Conservation (phyloP, 2,888 invertebrate genomes). For the Euproctis similis region DNA sequence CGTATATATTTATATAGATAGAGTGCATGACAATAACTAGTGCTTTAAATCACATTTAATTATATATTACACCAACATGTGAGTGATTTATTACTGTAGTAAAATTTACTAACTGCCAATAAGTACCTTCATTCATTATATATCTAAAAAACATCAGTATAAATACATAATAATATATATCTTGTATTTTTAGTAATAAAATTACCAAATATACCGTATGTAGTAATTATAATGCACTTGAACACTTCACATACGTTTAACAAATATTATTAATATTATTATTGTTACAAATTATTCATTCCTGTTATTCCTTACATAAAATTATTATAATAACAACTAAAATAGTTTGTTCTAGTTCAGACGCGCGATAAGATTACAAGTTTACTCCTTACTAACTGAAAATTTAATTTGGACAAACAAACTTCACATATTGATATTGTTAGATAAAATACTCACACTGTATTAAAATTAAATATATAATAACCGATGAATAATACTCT, state of each 20-base stretch:
- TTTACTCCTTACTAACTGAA: no score
- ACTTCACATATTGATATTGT: no score
- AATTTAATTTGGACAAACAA: no score
- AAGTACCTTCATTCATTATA: no score
- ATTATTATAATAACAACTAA: no score
- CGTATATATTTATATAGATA: conserved; percentile 20
- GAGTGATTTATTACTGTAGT: conserved; percentile 18
- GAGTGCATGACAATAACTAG: conserved; percentile 74
- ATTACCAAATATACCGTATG: conserved; percentile 16
- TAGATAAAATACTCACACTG: no score
- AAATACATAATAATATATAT: conserved; percentile 11
- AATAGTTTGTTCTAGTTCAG: no score
- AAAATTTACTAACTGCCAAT: conserved; percentile 24
- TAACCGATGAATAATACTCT: no score
- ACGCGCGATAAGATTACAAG: no score
- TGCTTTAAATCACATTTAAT: conserved; percentile 49
- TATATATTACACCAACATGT: conserved; percentile 31
- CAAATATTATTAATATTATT: conserved; percentile 13
- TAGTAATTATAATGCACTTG: conserved; percentile 2
- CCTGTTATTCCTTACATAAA: conserved; percentile 23
- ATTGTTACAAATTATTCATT: conserved; percentile 25
- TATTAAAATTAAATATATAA: no score
- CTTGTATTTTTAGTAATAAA: conserved; percentile 16
- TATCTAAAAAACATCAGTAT: conserved; percentile 1
- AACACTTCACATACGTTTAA: no score